Percentiles rank a stretch among this genome's conserved stretches.
Evolutionary conservation across 2,113 vertebrate species (phyloP).

Genomic region (zebrafish (Danio rerio)): GRCz12tu NC_133186.1:4271501-4272000

Average conservation of each 20-base stretch:
- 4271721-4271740: constrained; percentile 79
- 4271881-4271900: constrained; percentile 16
- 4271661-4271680: constrained; percentile 80
- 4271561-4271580: constrained; percentile 84
- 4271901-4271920: neutral
- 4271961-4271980: too few relatives aligned
- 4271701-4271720: constrained; percentile 81
- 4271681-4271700: constrained; percentile 80
- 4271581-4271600: constrained; percentile 83
- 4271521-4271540: constrained; percentile 84
- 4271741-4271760: constrained; percentile 84
- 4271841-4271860: constrained; percentile 59
- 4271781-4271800: constrained; percentile 84
- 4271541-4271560: constrained; percentile 82
- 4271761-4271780: constrained; percentile 83
- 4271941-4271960: neutral
- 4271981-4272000: neutral
- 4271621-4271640: constrained; percentile 87
- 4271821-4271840: constrained; percentile 60
- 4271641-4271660: constrained; percentile 84
- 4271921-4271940: neutral
- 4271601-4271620: constrained; percentile 83
- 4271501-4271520: constrained; percentile 69
- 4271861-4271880: constrained; percentile 70
- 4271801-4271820: constrained; percentile 84